Percentiles rank a stretch among this genome's conserved stretches.
These are phyloP conservation scores for Patiria pectinifera DNA, from an alignment of 53 echinoderm and acorn worm species.

Conservation along the genomic window DNA sequence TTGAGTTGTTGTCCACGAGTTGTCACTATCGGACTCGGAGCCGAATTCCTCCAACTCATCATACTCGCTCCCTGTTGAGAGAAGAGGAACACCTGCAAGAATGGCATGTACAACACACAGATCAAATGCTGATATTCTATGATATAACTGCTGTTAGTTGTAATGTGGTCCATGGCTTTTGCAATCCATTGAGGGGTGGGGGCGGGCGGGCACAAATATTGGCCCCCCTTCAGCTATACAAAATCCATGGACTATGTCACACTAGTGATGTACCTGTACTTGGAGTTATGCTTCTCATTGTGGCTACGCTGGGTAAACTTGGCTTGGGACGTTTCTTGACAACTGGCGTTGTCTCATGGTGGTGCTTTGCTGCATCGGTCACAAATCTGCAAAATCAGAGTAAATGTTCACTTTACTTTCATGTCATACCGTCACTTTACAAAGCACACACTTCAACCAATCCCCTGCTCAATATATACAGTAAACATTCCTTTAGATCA, in stretches of 20 bases:
- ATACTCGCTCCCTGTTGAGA: conserved; percentile 78
- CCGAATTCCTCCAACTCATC: conserved; percentile 84
- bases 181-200: too few species aligned
- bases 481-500: too few species aligned
- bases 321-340: conserved; percentile 63
- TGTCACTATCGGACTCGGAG: conserved; percentile 91
- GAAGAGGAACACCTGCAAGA: not conserved
- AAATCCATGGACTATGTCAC: too few species aligned
- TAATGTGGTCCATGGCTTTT: too few species aligned
- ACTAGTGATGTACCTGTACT: conserved; percentile 35
- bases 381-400: conserved; percentile 78
- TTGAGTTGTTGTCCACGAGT: conserved; percentile 76
- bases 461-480: not conserved
- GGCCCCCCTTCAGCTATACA: too few species aligned
- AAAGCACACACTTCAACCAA: not conserved
- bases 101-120: too few species aligned
- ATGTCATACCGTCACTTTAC: not conserved
- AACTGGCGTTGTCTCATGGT: conserved; percentile 71
- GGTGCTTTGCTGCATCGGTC: conserved; percentile 98
- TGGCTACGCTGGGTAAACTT: conserved; percentile 22
- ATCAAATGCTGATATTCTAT: too few species aligned
- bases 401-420: not conserved
- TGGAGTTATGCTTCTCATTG: conserved; percentile 70
- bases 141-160: too few species aligned
- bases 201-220: too few species aligned